These are phyloP conservation scores for Manduca sexta DNA, from an alignment of 1,140 invertebrate species.

Conservation along the genomic window DNA sequence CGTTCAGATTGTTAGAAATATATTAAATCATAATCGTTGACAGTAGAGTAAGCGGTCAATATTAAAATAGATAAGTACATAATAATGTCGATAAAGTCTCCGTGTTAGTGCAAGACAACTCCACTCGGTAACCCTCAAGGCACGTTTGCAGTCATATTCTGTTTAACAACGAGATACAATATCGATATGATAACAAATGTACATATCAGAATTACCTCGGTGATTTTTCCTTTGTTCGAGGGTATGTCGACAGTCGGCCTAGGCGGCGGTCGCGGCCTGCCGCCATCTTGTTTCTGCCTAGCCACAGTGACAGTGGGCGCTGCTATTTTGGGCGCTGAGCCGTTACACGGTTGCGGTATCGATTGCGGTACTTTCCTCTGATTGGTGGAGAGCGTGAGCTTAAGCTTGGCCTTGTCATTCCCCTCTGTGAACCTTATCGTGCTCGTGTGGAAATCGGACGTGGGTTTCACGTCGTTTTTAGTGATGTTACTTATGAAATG, in stretches of 20 bases:
- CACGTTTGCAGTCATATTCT: conserved; percentile 27
- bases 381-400: conserved; percentile 50
- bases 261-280: conserved; percentile 16
- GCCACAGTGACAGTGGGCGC: conserved; percentile 19
- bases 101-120: conserved; percentile 33
- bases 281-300: conserved; percentile 19
- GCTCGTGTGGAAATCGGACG: conserved; percentile 52
- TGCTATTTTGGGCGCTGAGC: conserved; percentile 23
- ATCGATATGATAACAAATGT: conserved; percentile 58
- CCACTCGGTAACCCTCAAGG: conserved; percentile 26
- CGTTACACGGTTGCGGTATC: conserved; percentile 30
- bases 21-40: conserved; percentile 19
- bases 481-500: conserved; percentile 57
- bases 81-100: conserved; percentile 9
- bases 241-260: conserved; percentile 17
- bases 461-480: conserved; percentile 36
- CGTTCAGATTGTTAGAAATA: conserved; percentile 32
- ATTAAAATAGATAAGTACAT: background rate
- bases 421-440: conserved; percentile 54
- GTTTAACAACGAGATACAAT: conserved; percentile 29
- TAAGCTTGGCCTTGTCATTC: conserved; percentile 53
- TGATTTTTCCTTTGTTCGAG: conserved; percentile 34
- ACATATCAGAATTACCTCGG: conserved; percentile 67
- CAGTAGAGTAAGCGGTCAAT: background rate
- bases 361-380: conserved; percentile 32